phyloP scores from a whole-genome alignment of 2,113 vertebrate species.

The Danionella cerebrum region DNA sequence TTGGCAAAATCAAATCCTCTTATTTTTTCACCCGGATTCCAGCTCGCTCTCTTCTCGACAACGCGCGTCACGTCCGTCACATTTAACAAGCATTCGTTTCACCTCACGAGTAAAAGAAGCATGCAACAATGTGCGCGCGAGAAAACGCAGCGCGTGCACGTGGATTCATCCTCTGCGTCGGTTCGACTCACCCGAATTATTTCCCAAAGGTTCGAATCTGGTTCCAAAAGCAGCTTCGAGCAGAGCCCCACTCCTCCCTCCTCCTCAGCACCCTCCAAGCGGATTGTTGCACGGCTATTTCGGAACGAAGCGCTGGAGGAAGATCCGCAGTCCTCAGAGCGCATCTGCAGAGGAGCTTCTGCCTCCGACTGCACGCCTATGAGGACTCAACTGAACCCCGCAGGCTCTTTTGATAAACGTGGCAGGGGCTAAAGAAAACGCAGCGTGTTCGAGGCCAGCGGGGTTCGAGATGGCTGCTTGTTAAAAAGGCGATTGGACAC shows the following conservation, averaged over 20 bases:
- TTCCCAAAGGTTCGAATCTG: slow-evolving; percentile 40
- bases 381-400: slow-evolving; percentile 1
- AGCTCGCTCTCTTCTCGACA: slow-evolving; percentile 1
- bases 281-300: slow-evolving; percentile 12
- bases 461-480: too few species aligned
- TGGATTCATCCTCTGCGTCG: too few species aligned
- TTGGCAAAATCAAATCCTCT: slow-evolving; percentile 77
- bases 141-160: neutral
- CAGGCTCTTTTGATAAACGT: neutral
- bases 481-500: neutral
- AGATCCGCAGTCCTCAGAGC: slow-evolving; percentile 23
- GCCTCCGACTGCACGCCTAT: neutral
- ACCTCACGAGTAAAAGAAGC: neutral
- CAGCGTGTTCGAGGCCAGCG: neutral
- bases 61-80: neutral
- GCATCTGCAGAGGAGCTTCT: slow-evolving; percentile 10
- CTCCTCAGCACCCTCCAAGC: slow-evolving; percentile 37
- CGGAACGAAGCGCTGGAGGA: neutral
- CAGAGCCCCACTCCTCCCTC: slow-evolving; percentile 53
- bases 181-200: too few species aligned
- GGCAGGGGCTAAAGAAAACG: neutral
- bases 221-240: slow-evolving; percentile 43
- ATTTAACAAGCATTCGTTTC: neutral
- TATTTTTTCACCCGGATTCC: slow-evolving; percentile 58
- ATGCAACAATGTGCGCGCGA: neutral